Base-by-base conservation (phyloP, 1,140 invertebrate genomes). In the Zaprionus tsacasi region DNA sequence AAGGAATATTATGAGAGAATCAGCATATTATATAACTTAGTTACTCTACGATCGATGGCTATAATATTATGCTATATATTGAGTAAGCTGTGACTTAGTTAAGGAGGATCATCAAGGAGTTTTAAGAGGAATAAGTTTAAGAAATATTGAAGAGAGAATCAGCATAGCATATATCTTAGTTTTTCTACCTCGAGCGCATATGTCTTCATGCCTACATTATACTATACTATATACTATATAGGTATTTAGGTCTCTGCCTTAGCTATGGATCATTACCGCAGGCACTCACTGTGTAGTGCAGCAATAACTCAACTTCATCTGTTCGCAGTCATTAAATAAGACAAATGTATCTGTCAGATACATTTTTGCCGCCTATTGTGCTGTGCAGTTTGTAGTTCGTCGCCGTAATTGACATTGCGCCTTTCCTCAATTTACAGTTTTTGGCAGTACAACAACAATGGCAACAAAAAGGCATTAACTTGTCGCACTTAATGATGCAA, bases 401-500 rank as follows among this genome's bases (percentile, higher is more conserved):
- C 17, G 61, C 50, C 8, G 36, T 66, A 66, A 66, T 66, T 66
- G 65, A 57, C 65, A 36, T 57, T 50, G 64, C 55, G 43, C n/a
- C 67, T 61, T 61, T 69, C 45, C 35, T 43, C 59, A 8, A 71
- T 68, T 68, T 48, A 60, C 48, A 63, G 56, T 78, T 78, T 59
- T 55, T 48, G 57, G 67, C 73, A 81, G 36, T 43, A 43, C 1
- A 35, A 35, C 6, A 35, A 35, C 1, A 35, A 35, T 35, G 10
- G 59, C 56, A 27, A 63, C 68, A 74, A 71, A 81, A 69, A 78
- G 68, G 50, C 85, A 89, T 89, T 85, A 81, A 89, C 75, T 79
- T 89, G 85, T 81, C 76, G 74, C 78, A 89, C 70, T 85, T 89
- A 89, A 89, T 89, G 86, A 79, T 76, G 85, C 85, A 85, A 85